Base-by-base conservation (phyloP, 2,113 vertebrate genomes). In the Ranitomeya variabilis region DNA sequence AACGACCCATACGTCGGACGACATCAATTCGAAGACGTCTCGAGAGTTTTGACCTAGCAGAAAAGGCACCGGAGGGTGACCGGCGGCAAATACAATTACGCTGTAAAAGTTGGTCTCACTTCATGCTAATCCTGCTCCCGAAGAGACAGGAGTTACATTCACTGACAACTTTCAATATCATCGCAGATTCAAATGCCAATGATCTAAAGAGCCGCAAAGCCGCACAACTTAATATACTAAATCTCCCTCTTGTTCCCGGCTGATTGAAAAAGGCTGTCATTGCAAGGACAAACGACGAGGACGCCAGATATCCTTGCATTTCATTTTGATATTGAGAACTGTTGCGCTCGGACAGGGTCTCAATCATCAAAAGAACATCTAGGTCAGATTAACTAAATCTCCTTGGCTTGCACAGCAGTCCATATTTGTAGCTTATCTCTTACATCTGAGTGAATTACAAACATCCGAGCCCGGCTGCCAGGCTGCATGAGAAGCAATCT, bases 341-440 rank as follows among this genome's bases (percentile, higher is more conserved):
- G 90, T 94, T 94, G 92, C 92, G 92, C 90, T 94, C 94, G 93
- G 90, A 92, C 89, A 87, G 90, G 91, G 90, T 94, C 93, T 96
- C 94, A 94, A 96, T 96, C 93, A 95, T 95, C 93, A 96, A 96
- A 96, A 96, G 94, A 94, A 96, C 95, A 96, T 96, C 93, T 95
- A 96, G 95, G 94, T 97, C 96, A 96, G 95, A 96, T 96, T 94
- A 96, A 95, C 93, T 92, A 95, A 96, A 96, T 95, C 95, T 95
- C 94, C 91, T 91, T 90, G 88, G 92, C 92, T 93, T 93, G 91
- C 90, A 90, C 91, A 91, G 93, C 88, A 92, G 93, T 94, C 92
- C 91, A 92, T 90, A 92, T 94, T 93, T 92, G 91, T 92, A 91
- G 94, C 91, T 95, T 95, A 95, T 95, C 94, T 94, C 91, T 93